Evolutionary conservation across 2,113 vertebrate species (phyloP), one percentile per base, ranked within the genome.

Genomic region (Promerops cafer): DNA sequence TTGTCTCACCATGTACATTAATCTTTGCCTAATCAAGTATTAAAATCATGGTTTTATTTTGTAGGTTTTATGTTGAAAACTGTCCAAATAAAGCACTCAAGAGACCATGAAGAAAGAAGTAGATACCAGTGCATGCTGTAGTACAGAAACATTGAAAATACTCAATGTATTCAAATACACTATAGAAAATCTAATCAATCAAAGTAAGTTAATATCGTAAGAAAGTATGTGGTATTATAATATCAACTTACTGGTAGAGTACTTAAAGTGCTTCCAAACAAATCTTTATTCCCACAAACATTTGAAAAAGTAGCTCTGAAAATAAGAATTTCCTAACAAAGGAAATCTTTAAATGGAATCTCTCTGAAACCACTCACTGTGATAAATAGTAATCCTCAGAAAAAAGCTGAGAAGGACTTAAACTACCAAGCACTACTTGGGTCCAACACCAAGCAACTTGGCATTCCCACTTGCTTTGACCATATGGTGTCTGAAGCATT

Each of bases 1-100:
- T 0, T 63, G 11, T 63, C 63, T 89, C 44, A 47, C 9, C 5
- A 65, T 0, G 0, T 18, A 39, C 31, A 52, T 11, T 12, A 23
- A 61, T 39, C 18, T 81, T 65, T 56, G 19, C 35, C 16, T 33
- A 74, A 74, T 4, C 16, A 63, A 87, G 7, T 47, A 64, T 23
- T 42, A 64, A 74, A 80, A 87, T 69, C 6, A 77, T 53, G 16
- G 11, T 40, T 63, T 89, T 80, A 68, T 40, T 93, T 71, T 47
- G 20, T 23, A 68, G 15, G 9, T 27, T 86, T 66, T 63, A 75
- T n/a, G 30, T 69, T 31, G 10, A 68, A 93, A 64, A 31, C 8
- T 39, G 7, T 28, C 23, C 3, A 10, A 77, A 22, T 27, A 87
- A 61, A 65, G 35, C 5, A 78, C 50, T 42, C 16, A 54, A 56